phyloP scores from a whole-genome alignment of 2,113 vertebrate species.

The Condylura cristata region DNA sequence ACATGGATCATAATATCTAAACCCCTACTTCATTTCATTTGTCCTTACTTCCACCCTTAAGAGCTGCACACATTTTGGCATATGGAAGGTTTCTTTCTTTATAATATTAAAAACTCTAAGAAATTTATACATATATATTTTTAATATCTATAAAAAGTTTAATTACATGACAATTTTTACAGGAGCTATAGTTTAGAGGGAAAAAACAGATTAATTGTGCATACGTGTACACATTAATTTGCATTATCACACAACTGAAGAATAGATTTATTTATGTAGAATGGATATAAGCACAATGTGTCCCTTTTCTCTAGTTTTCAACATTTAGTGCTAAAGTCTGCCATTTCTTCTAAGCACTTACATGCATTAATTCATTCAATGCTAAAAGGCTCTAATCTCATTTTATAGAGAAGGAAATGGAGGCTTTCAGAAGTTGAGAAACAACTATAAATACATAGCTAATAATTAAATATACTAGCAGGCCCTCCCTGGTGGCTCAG shows the following conservation, averaged over 20 bases:
- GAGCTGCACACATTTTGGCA: not conserved
- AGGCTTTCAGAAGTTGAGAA: not conserved
- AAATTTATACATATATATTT: not conserved
- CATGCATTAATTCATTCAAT: not conserved
- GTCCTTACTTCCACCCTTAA: not conserved
- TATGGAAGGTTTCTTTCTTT: not conserved
- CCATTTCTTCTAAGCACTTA: not conserved
- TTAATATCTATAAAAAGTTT: not conserved
- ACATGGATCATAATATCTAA: not conserved
- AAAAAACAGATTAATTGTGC: not conserved
- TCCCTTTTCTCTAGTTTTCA: conserved; percentile 19
- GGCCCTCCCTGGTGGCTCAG: too few relatives aligned
- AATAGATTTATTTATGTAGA: not conserved
- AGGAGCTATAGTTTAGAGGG: not conserved
- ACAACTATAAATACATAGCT: not conserved
- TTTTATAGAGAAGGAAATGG: not conserved
- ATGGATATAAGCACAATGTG: not conserved
- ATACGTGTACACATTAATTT: not conserved
- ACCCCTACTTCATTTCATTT: too few relatives aligned
- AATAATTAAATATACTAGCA: not conserved
- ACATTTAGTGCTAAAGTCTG: not conserved
- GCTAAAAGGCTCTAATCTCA: not conserved
- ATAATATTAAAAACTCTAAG: not conserved
- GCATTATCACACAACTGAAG: not conserved
- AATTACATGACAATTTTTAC: not conserved